Percentiles rank a stretch among this genome's conserved stretches.
phyloP scores from a whole-genome alignment of 1,140 invertebrate genomes.

The Drosophila leontia region DNA sequence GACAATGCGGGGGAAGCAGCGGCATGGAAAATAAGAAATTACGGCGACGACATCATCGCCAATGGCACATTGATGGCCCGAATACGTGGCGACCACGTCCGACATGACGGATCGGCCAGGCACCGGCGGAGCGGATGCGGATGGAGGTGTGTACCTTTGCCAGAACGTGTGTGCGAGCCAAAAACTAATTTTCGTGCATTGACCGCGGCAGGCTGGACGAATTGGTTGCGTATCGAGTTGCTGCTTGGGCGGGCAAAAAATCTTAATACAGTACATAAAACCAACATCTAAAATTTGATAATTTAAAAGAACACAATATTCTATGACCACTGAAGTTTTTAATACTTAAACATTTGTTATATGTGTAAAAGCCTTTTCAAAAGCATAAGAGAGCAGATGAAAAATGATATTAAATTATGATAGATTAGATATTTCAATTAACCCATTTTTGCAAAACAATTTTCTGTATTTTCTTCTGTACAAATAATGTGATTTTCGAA shows the following conservation, averaged over 20 bases:
- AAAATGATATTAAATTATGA: constrained; percentile 1
- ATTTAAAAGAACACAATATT: neutral
- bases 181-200: constrained; percentile 55
- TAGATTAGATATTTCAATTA: constrained; percentile 7
- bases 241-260: neutral
- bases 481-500: neutral
- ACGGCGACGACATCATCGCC: constrained; percentile 50
- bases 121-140: constrained; percentile 5
- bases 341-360: neutral
- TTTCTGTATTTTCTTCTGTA: neutral
- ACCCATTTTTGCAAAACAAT: neutral
- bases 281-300: neutral
- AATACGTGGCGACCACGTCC: constrained; percentile 15
- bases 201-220: constrained; percentile 30
- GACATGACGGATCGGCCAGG: constrained; percentile 38
- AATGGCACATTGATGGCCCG: constrained; percentile 46
- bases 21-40: constrained; percentile 73
- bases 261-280: neutral
- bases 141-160: constrained; percentile 12
- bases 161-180: constrained; percentile 25
- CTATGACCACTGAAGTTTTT: neutral
- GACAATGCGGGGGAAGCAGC: constrained; percentile 34
- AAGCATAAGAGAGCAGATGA: neutral
- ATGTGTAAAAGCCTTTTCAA: constrained; percentile 1
- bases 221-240: constrained; percentile 45